Percentiles rank a stretch among this genome's conserved stretches.
These are phyloP conservation scores for Ceuthmochares aereus DNA, from an alignment of 2,113 vertebrate species.

Conservation along the genomic window DNA sequence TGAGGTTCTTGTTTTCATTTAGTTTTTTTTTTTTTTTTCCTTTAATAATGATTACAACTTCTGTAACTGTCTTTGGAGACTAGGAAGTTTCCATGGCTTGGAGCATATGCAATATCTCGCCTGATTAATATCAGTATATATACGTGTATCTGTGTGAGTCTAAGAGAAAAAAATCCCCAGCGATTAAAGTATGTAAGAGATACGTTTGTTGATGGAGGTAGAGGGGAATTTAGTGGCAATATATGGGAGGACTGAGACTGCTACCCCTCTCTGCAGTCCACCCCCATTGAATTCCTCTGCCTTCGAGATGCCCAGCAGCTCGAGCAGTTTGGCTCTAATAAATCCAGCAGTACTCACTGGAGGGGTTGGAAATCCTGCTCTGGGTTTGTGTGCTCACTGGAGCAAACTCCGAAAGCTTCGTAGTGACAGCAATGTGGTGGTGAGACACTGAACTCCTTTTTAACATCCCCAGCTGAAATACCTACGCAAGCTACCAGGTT, in stretches of 20 bases:
- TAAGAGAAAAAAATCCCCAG: not conserved
- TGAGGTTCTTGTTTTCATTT: not conserved
- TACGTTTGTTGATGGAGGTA: not conserved
- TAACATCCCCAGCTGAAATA: not conserved
- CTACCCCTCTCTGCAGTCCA: not conserved
- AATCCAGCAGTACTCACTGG: not conserved
- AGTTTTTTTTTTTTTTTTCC: not conserved
- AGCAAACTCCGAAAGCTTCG: not conserved
- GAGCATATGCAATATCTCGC: slow-evolving; percentile 16
- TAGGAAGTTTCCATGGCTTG: not conserved
- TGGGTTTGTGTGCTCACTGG: not conserved
- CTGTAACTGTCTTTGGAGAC: slow-evolving; percentile 18
- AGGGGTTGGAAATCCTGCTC: not conserved
- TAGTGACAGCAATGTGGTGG: not conserved
- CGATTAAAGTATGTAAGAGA: not conserved
- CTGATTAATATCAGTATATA: slow-evolving; percentile 16
- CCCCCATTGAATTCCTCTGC: rapidly evolving
- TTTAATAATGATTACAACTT: slow-evolving; percentile 2
- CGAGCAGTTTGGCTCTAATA: not conserved
- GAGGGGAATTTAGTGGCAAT: not conserved
- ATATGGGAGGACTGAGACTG: not conserved
- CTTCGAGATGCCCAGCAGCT: not conserved
- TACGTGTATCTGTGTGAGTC: not conserved
- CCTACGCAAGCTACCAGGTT: not conserved
- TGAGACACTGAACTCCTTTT: not conserved